These are phyloP conservation scores for Trididemnum clinides DNA, from an alignment of 23 tunicate genomes.

Conservation along the genomic window DNA sequence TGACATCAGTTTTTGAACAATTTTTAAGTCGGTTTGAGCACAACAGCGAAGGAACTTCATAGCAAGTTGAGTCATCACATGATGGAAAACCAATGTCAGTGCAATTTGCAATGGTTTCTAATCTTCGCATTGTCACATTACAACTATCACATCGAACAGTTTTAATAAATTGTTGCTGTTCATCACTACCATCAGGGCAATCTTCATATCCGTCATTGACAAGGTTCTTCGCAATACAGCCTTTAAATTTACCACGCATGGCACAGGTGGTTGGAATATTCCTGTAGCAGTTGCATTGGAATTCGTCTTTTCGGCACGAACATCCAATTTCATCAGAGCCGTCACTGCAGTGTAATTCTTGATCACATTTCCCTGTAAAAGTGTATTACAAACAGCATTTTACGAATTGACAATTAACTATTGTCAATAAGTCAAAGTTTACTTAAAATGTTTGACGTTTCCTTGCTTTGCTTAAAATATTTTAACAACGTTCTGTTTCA, in stretches of 20 bases:
- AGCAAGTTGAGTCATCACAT: slow-evolving; percentile 17
- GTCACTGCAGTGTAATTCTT: neutral
- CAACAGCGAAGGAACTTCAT: neutral
- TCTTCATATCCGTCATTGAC: neutral
- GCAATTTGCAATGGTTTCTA: neutral
- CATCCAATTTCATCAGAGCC: neutral
- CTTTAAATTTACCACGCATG: neutral
- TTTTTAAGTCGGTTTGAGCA: neutral
- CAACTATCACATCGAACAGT: neutral
- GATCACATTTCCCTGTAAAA: neutral
- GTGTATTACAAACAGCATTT: too few species aligned
- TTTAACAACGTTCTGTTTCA: too few species aligned
- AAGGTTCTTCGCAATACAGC: neutral
- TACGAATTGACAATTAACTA: too few species aligned
- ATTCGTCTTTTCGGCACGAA: neutral
- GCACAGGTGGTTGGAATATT: neutral
- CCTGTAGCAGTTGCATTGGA: neutral
- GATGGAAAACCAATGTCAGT: neutral
- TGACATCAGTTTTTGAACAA: neutral
- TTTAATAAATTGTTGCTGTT: neutral
- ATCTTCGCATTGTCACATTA: neutral
- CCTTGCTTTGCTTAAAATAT: too few species aligned
- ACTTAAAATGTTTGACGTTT: too few species aligned
- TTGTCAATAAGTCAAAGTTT: too few species aligned
- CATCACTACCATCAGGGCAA: slow-evolving; percentile 29